Conservation (phyloP, 2,888 invertebrate species). For the Epiblema foenella region DNA sequence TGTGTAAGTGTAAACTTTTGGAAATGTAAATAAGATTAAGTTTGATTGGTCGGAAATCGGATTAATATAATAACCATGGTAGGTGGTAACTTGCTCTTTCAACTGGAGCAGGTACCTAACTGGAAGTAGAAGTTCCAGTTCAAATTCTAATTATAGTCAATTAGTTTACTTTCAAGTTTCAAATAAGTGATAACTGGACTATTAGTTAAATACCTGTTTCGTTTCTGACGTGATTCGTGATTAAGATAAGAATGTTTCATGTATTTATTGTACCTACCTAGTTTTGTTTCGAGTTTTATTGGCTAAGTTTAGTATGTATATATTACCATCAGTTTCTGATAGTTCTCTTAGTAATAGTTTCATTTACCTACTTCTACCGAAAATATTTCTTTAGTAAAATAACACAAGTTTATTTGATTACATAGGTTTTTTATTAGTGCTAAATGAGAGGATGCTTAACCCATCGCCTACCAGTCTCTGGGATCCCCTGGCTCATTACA, state of each 20-base stretch:
- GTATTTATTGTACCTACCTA: constrained; percentile 12
- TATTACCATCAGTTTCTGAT: no score
- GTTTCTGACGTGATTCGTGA: constrained; percentile 12
- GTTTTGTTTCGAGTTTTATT: not conserved
- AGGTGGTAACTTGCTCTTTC: constrained; percentile 7
- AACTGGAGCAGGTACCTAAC: not conserved
- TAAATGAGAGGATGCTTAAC: not conserved
- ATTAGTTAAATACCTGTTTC: not conserved
- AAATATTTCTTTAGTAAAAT: no score
- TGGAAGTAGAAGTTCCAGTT: constrained; percentile 21
- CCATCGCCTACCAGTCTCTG: no score
- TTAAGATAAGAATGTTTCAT: constrained; percentile 13
- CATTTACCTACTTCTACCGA: no score
- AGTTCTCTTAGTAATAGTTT: no score
- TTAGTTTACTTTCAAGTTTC: constrained; percentile 27
- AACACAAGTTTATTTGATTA: no score
- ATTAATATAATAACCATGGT: not conserved
- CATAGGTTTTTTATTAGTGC: no score
- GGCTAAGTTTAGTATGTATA: not conserved
- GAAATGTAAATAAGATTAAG: not conserved
- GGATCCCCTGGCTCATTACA: no score
- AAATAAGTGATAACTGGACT: constrained; percentile 9
- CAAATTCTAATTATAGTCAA: constrained; percentile 14
- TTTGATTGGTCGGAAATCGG: not conserved
- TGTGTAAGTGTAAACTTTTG: constrained; percentile 84